Evolutionary conservation across 2,888 invertebrate genomes (phyloP), one percentile per base, ranked within the genome.

Genomic region (Bugula neritina): DNA sequence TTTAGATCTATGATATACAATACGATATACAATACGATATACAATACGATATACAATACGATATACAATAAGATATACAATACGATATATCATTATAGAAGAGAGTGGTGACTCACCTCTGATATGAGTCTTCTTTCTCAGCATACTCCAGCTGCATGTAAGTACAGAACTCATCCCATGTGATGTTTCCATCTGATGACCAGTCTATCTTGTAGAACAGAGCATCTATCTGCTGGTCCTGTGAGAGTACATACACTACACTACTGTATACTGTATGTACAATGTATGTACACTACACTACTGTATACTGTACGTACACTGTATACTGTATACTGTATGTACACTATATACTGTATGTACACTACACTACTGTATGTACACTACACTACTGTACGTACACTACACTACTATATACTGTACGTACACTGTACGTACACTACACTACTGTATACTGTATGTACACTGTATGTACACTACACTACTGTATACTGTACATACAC

Each of bases 131-230:
- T 73, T 83, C 83, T 75, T 83, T 84, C 76, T 84, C 83, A 0
- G 82, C 80, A 75, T 83, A 84, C 74, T 84, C 83, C 70, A 84
- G 77, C 76, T 84, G 84, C 83, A 84, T 84, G 78, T 83, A 84
- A 1, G 83, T 84, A 77, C 84, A 84, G 76, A 84, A 84, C 75
- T 84, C 84, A 77, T 84, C 83, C 84, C 84, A 84, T 0, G 81
- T 80, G 74, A 84, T 83, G 5, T 77, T 74, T 0, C 83, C 83
- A 72, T 82, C 80, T 1, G 82, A 83, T 0, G 82, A 80, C 82
- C 83, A 84, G 77, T 84, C 84, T 54, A 84, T 84, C 77, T 83
- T 84, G 77, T 81, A 81, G 76, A 84, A 84, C 74, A 84, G 75
- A 2, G 81, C 78, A 72, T 83, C 82, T 31, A 84, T 81, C 75